These are phyloP conservation scores for Ricordea florida DNA, from an alignment of 92 coral and sea anemone genomes.

Conservation along the genomic window DNA sequence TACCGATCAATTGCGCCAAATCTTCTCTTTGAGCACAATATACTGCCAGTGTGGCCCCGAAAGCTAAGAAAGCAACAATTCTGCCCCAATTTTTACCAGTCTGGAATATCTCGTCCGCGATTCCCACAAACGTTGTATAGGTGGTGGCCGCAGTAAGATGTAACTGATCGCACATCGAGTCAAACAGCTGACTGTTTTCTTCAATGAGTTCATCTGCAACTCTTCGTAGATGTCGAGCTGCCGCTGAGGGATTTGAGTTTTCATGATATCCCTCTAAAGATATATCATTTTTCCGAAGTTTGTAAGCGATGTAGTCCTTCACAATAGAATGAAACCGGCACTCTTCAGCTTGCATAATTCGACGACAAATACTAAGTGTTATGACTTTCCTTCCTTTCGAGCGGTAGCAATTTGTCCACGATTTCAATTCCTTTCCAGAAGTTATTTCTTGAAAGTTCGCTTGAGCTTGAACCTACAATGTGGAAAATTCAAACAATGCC, in stretches of 20 bases:
- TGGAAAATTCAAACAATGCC: no score
- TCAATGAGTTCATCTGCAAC: constrained; percentile 90
- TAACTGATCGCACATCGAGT: constrained; percentile 95
- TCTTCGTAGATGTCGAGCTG: constrained; percentile 71
- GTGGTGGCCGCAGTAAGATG: constrained; percentile 85
- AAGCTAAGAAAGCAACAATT: constrained; percentile 97
- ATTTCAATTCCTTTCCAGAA: no score
- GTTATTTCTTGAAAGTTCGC: no score
- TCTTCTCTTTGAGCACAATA: constrained; percentile 89
- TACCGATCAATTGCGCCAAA: constrained; percentile 61
- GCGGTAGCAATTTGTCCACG: no score
- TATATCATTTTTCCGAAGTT: constrained; percentile 75
- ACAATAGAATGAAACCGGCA: constrained; percentile 69
- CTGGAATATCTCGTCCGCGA: constrained; percentile 94
- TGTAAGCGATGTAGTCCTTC: constrained; percentile 80
- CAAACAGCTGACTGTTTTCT: constrained; percentile 80
- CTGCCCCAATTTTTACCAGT: constrained; percentile 99
- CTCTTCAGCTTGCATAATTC: no score
- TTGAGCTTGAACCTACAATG: no score
- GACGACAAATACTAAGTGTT: no score
- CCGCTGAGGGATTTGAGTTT: constrained; percentile 53
- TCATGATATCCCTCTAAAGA: constrained; percentile 65
- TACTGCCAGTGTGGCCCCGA: constrained; percentile 91
- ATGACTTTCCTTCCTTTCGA: no score
- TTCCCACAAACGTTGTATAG: constrained; percentile 90